Conservation (phyloP, 2,797 vertebrate species). For the Orestias chungarensis region DNA sequence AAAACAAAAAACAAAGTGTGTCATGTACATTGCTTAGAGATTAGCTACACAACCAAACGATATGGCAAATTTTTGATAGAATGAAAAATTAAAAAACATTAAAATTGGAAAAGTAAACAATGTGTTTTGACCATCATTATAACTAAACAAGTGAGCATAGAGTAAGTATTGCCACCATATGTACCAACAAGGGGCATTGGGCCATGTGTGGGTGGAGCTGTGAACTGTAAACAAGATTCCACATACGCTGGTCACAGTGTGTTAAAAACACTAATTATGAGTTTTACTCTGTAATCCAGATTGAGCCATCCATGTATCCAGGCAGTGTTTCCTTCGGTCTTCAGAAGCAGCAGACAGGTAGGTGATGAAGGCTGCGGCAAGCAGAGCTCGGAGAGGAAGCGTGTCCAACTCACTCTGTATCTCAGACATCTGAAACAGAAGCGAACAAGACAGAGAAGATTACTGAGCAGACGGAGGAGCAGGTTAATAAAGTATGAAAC, state of each 20-base stretch:
- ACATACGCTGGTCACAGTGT: slow-evolving; percentile 22
- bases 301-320: slow-evolving; percentile 90
- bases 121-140: not conserved
- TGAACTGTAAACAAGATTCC: slow-evolving; percentile 2
- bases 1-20: no score
- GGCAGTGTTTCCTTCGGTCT: slow-evolving; percentile 85
- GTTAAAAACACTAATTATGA: slow-evolving; percentile 14
- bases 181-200: not conserved
- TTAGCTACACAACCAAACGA: not conserved
- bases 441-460: slow-evolving; percentile 5
- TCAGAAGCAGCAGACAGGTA: slow-evolving; percentile 94
- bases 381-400: slow-evolving; percentile 88
- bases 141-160: slow-evolving; percentile 21
- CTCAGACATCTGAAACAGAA: slow-evolving; percentile 85
- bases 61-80: not conserved
- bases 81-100: not conserved
- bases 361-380: slow-evolving; percentile 95
- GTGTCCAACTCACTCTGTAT: slow-evolving; percentile 91
- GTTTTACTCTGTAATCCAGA: slow-evolving; percentile 88
- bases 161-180: not conserved
- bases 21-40: not conserved
- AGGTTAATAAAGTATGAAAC: slow-evolving; percentile 19
- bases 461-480: not conserved
- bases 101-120: not conserved
- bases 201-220: slow-evolving; percentile 15